Evolutionary conservation across 2,113 vertebrate species (phyloP), one percentile per base, ranked within the genome.

Genomic region (Acanthisitta chloris): DNA sequence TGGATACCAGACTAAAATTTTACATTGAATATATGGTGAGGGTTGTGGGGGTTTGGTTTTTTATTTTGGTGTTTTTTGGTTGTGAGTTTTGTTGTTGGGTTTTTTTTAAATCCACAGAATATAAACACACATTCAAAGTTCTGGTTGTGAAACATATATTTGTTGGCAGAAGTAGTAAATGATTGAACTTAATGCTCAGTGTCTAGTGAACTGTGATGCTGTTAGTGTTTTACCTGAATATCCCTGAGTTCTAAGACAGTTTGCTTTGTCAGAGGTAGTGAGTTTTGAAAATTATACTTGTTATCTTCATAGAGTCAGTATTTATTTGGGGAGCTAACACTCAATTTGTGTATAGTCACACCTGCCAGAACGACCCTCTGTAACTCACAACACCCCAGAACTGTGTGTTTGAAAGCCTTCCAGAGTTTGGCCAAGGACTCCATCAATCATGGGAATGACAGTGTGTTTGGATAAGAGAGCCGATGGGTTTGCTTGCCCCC

Each of bases 391-490:
- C 73, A 90, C 40, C 45, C 61, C 51, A 85, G 52, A 76, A 51
- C 4, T 58, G 29, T 20, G 36, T 57, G 42, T 81, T 89, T 94
- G 62, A 95, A 96, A 96, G 66, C 54, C 46, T 82, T 91, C 46
- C 79, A 91, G 81, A 77, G 67, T 58, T 58, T 88, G 87, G n/a
- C 42, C 57, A 87, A 90, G 65, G 81, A 79, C 31, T 33, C 25
- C 73, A 93, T 96, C 89, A 91, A 82, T 95, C 93, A 92, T 19
- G 20, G 36, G 34, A 94, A 62, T 52, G 81, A 93, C 89, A 89
- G 14, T 31, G 29, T 95, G 81, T 94, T 95, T 97, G 89, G 77
- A 91, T 78, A 95, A 91, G 69, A 81, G 31, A 79, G 45, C 57
- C 81, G 92, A 90, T 1, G 0, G n/a, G 55, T 49, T 86, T 88